Conservation (phyloP, 2,797 vertebrate genomes). For the Myotis myotis region DNA sequence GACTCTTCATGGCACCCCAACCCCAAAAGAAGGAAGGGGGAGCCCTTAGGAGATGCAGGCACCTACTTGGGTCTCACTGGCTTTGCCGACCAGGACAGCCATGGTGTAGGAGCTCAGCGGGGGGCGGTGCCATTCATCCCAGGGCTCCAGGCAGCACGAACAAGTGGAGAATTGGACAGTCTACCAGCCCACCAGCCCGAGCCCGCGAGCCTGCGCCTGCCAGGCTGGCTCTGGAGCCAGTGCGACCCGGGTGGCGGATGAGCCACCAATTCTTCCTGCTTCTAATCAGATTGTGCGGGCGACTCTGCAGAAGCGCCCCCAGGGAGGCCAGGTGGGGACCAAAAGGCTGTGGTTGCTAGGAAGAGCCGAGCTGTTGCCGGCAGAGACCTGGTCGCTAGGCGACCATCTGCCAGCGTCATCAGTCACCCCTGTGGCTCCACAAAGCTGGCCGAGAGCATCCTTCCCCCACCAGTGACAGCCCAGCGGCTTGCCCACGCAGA, state of each 20-base stretch:
- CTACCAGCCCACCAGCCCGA: fast-evolving
- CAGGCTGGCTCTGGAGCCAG: background rate
- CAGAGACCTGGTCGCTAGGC: constrained; percentile 80
- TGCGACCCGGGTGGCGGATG: background rate
- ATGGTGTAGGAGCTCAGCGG: constrained; percentile 51
- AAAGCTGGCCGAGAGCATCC: background rate
- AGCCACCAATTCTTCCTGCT: constrained; percentile 37
- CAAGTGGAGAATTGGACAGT: fast-evolving
- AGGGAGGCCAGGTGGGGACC: constrained; percentile 66
- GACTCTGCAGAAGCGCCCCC: background rate
- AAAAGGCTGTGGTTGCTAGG: constrained; percentile 82
- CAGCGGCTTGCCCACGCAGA: background rate
- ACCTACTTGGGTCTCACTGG: constrained; percentile 76
- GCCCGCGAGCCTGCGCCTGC: fast-evolving
- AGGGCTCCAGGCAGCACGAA: background rate
- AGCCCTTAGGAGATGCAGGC: background rate
- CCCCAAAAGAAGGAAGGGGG: background rate
- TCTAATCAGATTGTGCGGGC: constrained; percentile 35
- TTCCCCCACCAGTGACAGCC: background rate
- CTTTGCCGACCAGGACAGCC: constrained; percentile 22
- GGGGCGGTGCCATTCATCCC: background rate
- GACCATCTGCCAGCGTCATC: constrained; percentile 67
- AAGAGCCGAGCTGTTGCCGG: constrained; percentile 85
- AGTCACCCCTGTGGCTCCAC: constrained; percentile 45
- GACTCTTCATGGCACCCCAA: background rate